Evolutionary conservation across 2,888 invertebrate genomes (phyloP), one percentile per base, ranked within the genome.

Genomic region (Invenusta paracnida): DNA sequence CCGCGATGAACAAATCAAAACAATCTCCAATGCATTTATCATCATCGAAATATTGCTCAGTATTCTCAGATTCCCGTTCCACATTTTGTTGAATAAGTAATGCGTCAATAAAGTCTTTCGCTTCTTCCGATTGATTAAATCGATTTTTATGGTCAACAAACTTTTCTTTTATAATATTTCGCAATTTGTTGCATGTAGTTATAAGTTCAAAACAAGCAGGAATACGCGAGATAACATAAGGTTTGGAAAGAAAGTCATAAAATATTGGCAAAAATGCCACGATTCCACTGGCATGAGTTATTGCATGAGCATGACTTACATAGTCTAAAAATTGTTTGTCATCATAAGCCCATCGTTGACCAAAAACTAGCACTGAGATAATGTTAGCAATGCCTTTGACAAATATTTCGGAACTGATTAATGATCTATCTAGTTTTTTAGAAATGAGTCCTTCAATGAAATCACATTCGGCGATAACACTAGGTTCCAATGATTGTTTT

Each of bases 1-100:
- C 84, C 66, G 84, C 84, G 1, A 30, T 25, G 23, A 67, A 84
- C 11, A 84, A 28, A 25, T 84, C 84, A 25, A 84, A 84, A 67
- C 84, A 84, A 30, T 84, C 73, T 66, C 84, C 29, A 1, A 84
- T 67, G 23, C 73, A 73, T 73, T 73, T 73, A 2, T 73, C 73
- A 73, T 73, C 73, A 23, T 13, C 23, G 23, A 73, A 73, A 23
- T 73, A 5, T n/a, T n/a, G n/a, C 5, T 13, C 23, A 5, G 73
- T 73, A 23, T 13, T 23, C 25, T 25, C 25, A 2, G 27, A 73
- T 13, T 23, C 23, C 2, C 23, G 2, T 25, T 73, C 73, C 5
- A 73, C 2, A 23, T 73, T 2, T 25, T 73, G 73, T 73, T 73
- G 73, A 5, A 13, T 5, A 2, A 73, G 27, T 2, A n/a, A 73